phyloP scores from a whole-genome alignment of 2,888 invertebrate genomes.

The Tinea pellionella region DNA sequence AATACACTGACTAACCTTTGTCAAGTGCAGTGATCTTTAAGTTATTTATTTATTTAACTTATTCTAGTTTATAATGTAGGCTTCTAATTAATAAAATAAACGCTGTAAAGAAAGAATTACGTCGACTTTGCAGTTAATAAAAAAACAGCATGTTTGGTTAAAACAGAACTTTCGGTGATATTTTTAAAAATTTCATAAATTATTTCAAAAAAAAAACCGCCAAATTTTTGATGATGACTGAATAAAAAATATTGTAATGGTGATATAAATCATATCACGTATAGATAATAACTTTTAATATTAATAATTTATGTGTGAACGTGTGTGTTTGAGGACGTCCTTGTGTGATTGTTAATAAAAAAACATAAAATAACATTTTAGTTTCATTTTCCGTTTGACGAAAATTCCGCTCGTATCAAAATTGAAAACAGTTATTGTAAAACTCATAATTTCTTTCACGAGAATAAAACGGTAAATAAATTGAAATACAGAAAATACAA shows the following conservation, averaged over 20 bases:
- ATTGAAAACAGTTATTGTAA: not conserved
- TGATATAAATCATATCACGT: slow-evolving; percentile 58
- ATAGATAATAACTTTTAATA: slow-evolving; percentile 41
- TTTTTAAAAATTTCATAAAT: not conserved
- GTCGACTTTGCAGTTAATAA: not conserved
- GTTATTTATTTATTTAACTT: slow-evolving; percentile 66
- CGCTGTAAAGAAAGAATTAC: not conserved
- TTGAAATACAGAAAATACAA: not conserved
- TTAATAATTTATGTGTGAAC: slow-evolving; percentile 28
- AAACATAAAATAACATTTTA: slow-evolving; percentile 26
- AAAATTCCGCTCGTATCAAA: too few relatives aligned
- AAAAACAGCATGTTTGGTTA: not conserved
- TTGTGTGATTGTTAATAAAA: slow-evolving; percentile 61
- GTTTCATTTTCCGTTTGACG: slow-evolving; percentile 18
- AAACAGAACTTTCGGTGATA: slow-evolving; percentile 10
- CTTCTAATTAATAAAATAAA: slow-evolving; percentile 23
- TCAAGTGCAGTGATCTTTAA: slow-evolving; percentile 46
- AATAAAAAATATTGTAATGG: slow-evolving; percentile 49
- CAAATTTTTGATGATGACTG: slow-evolving; percentile 61
- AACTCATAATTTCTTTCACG: not conserved
- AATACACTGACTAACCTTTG: slow-evolving; percentile 35
- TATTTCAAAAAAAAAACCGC: slow-evolving; percentile 26
- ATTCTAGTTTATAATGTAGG: slow-evolving; percentile 57
- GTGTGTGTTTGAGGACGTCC: slow-evolving; percentile 66
- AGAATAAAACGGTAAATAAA: not conserved